These are phyloP conservation scores for Sinocyclocheilus rhinocerous DNA, from an alignment of 2,113 vertebrate genomes.

Conservation along the genomic window DNA sequence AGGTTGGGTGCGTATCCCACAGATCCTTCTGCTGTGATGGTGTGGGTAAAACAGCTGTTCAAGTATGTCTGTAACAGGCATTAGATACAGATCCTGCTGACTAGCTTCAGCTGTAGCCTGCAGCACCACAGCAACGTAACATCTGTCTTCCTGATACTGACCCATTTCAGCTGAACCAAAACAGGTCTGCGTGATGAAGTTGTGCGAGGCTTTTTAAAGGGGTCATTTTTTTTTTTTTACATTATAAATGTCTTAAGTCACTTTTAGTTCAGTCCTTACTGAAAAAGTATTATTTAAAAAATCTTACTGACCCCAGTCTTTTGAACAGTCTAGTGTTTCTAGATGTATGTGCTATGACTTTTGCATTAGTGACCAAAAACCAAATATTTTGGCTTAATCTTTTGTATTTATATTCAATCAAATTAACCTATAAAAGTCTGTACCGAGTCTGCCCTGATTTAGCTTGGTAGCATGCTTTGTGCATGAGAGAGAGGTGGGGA, in stretches of 20 bases:
- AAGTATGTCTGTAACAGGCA: neutral
- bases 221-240: no score
- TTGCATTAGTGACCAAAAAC: no score
- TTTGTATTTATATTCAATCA: no score
- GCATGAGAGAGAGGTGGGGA: neutral
- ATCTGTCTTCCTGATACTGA: neutral
- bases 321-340: no score
- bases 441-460: neutral
- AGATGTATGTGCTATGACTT: no score
- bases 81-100: conserved; percentile 2
- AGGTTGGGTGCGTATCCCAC: neutral
- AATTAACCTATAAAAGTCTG: no score
- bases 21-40: neutral
- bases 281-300: no score
- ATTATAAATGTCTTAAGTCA: no score
- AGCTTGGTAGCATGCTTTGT: neutral
- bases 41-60: conserved; percentile 10
- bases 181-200: neutral
- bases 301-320: no score
- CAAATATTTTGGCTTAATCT: no score
- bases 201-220: neutral
- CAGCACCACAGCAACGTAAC: neutral
- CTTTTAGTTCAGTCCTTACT: no score
- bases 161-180: neutral
- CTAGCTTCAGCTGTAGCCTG: neutral